Percentiles rank a stretch among this genome's conserved stretches.
Evolutionary conservation across 2,888 invertebrate genomes (phyloP).

Genomic region (Agrenia bidenticulata): DNA sequence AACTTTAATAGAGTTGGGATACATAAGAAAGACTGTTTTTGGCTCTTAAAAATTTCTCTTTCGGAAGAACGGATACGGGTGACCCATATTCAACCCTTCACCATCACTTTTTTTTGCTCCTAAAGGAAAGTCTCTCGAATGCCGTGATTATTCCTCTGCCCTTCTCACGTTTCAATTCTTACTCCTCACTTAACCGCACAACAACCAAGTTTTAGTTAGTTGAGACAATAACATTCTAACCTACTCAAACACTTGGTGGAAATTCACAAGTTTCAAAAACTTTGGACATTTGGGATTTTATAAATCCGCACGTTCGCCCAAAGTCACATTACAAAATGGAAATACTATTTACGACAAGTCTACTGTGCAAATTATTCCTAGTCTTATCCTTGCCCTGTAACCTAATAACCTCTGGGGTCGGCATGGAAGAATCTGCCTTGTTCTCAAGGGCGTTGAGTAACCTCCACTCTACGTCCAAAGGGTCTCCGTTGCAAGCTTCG

Average conservation of each 20-base stretch:
- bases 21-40: neutral
- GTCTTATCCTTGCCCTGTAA: too few species aligned
- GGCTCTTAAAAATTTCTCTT: conserved; percentile 36
- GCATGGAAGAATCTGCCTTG: neutral
- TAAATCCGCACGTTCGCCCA: too few species aligned
- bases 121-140: conserved; percentile 1
- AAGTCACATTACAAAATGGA: too few species aligned
- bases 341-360: too few species aligned
- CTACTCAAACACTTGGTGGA: too few species aligned
- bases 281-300: too few species aligned
- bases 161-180: conserved; percentile 11
- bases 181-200: too few species aligned
- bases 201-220: too few species aligned
- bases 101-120: conserved; percentile 3
- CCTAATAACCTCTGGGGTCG: neutral
- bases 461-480: neutral
- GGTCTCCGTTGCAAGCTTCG: neutral
- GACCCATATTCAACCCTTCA: conserved; percentile 32
- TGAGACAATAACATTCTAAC: too few species aligned
- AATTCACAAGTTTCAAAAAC: too few species aligned
- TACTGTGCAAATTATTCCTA: too few species aligned
- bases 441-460: conserved; percentile 2
- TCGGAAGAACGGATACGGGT: conserved; percentile 33
- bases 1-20: too few species aligned
- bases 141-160: neutral